A percentile compares a stretch with the other conserved stretches of the same genome.
Evolutionary conservation across 2,113 vertebrate genomes (phyloP).

Genomic region (Aplodontia rufa): DNA sequence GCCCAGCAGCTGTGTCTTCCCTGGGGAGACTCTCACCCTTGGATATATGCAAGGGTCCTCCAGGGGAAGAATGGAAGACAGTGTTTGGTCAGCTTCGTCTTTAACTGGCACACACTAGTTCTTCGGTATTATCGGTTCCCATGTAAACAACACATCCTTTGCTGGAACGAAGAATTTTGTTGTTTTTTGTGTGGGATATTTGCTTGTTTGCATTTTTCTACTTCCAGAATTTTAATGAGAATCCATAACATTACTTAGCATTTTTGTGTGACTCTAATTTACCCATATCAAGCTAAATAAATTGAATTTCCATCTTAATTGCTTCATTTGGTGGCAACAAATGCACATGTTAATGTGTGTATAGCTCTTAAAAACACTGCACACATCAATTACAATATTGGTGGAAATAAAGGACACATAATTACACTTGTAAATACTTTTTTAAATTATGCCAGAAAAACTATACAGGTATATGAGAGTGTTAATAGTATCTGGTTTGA

Average conservation of each 20-base stretch:
- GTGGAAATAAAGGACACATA: neutral
- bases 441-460: neutral
- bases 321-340: conserved; percentile 4
- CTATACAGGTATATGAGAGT: neutral
- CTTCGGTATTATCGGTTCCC: neutral
- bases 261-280: neutral
- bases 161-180: neutral
- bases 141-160: neutral
- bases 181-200: neutral
- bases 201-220: conserved; percentile 1
- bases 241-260: neutral
- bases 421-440: neutral
- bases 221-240: neutral
- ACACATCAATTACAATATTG: neutral
- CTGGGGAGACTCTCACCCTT: neutral
- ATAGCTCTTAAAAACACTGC: conserved; percentile 10
- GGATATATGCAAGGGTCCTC: neutral
- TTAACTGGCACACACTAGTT: neutral
- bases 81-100: conserved; percentile 40
- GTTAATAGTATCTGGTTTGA: neutral
- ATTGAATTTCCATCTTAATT: conserved; percentile 28
- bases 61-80: neutral
- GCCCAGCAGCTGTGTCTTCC: conserved; percentile 18
- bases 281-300: conserved; percentile 27
- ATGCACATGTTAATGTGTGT: neutral